Evolutionary conservation across 2,888 invertebrate species (phyloP).

Genomic region (Phytoseiulus persimilis): DNA sequence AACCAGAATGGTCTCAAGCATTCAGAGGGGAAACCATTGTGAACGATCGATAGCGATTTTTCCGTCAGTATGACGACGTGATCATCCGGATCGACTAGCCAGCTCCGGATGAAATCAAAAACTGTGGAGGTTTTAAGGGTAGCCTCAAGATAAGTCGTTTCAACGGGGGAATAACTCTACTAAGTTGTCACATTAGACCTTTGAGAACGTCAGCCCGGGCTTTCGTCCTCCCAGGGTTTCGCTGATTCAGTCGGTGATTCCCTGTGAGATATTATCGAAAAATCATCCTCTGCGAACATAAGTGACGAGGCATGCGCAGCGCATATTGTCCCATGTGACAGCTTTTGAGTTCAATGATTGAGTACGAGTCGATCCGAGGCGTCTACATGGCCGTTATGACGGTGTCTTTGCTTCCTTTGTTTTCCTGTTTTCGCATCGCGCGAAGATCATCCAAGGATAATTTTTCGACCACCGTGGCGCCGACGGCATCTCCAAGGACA

Average conservation of each 20-base stretch:
- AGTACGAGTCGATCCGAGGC: not conserved
- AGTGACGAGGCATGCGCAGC: not conserved
- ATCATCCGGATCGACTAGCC: too few species aligned
- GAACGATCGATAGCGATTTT: not conserved
- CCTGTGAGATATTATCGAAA: too few species aligned
- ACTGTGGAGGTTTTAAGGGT: too few species aligned
- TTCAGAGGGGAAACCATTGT: not conserved
- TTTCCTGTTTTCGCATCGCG: conserved; percentile 29
- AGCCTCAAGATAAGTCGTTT: too few species aligned
- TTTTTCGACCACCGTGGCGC: conserved; percentile 26
- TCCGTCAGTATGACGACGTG: too few species aligned
- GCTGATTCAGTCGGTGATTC: too few species aligned
- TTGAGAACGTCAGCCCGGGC: too few species aligned
- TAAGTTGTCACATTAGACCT: too few species aligned
- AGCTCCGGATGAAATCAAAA: not conserved
- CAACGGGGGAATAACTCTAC: too few species aligned
- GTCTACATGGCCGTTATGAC: conserved; percentile 28
- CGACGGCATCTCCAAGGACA: conserved; percentile 29
- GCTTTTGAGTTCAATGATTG: not conserved
- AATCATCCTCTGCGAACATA: not conserved
- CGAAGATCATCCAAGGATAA: conserved; percentile 25
- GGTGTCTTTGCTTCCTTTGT: conserved; percentile 27
- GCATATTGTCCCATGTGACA: not conserved
- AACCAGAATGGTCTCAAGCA: not conserved
- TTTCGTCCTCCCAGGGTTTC: too few species aligned